Conservation (phyloP, 2,113 vertebrate genomes). For the Microtus montanus region DNA sequence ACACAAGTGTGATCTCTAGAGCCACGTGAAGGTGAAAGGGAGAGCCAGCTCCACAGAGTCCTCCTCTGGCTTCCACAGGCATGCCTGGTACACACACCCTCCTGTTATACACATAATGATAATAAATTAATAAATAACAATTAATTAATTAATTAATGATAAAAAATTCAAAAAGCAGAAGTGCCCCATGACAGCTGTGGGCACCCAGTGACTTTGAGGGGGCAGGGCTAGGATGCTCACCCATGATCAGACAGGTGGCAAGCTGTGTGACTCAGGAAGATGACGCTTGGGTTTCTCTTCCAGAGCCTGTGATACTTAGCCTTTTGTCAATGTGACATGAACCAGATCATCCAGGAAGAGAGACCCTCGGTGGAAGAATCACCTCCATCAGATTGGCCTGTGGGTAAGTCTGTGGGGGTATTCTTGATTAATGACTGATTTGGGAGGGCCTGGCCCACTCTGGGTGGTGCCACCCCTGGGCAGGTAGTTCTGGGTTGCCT, state of each 20-base stretch:
- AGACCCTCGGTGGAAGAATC: background rate
- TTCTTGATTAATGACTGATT: background rate
- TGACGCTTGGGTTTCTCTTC: background rate
- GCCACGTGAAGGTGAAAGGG: background rate
- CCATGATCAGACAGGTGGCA: rapidly evolving
- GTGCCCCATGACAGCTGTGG: background rate
- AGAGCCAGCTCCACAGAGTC: background rate
- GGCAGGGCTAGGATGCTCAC: background rate
- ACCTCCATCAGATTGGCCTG: too few species aligned
- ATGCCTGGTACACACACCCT: background rate
- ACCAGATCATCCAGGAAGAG: background rate
- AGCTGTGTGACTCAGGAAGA: background rate
- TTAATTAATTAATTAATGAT: background rate
- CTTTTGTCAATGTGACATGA: background rate
- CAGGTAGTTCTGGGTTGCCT: background rate
- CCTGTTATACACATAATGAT: background rate
- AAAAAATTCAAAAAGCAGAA: background rate
- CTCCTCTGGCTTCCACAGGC: background rate
- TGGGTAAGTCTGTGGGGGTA: background rate
- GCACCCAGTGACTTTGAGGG: rapidly evolving
- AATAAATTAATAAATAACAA: background rate
- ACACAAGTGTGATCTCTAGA: background rate
- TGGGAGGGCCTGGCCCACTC: background rate
- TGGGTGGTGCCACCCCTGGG: background rate
- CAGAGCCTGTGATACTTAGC: background rate